Evolutionary conservation across 2,888 invertebrate species (phyloP).

Genomic region (Thera britannica): DNA sequence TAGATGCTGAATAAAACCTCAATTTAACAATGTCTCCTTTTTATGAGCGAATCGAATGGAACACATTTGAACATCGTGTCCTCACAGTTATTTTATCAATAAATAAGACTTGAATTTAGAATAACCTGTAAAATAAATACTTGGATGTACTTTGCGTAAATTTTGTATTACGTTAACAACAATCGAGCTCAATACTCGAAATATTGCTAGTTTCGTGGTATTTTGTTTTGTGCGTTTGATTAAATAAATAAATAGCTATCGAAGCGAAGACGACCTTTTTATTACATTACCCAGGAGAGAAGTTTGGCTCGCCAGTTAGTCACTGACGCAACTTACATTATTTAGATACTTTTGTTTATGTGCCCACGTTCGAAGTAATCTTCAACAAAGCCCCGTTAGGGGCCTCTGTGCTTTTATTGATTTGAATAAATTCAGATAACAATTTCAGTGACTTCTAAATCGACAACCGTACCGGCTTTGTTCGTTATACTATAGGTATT

Average conservation of each 20-base stretch:
- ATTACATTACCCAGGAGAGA: not conserved
- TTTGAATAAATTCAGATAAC: constrained; percentile 51
- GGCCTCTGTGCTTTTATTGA: constrained; percentile 52
- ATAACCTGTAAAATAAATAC: not conserved
- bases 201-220: no score
- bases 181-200: no score
- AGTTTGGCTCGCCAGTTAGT: not conserved
- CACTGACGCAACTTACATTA: not conserved
- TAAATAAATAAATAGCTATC: no score
- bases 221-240: no score
- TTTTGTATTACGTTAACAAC: no score
- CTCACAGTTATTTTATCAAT: not conserved
- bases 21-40: constrained; percentile 8
- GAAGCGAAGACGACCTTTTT: not conserved
- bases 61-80: not conserved
- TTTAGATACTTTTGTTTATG: constrained; percentile 2
- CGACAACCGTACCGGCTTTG: constrained; percentile 13
- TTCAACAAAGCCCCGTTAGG: constrained; percentile 33
- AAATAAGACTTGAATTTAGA: not conserved
- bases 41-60: constrained; percentile 2
- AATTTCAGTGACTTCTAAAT: constrained; percentile 22
- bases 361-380: constrained; percentile 1
- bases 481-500: constrained; percentile 27
- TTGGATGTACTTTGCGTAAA: no score
- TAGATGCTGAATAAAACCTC: constrained; percentile 3